Conservation (phyloP, 2,797 vertebrate species). For the Anas bahamensis region DNA sequence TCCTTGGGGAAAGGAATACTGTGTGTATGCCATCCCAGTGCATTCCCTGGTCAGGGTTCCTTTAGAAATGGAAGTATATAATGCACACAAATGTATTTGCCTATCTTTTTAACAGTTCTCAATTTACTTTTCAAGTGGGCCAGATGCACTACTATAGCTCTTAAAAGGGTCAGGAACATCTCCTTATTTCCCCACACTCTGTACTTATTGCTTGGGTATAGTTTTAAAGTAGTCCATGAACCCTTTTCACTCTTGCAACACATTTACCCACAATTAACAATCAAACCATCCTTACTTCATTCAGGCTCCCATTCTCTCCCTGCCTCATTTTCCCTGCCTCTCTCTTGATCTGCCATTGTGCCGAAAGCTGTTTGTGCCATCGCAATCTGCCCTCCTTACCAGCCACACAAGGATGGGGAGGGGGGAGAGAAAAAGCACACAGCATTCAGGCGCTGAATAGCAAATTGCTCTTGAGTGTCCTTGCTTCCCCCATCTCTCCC, state of each 20-base stretch:
- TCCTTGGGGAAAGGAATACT: conserved; percentile 50
- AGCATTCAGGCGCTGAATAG: conserved; percentile 96
- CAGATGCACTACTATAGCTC: conserved; percentile 79
- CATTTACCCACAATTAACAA: conserved; percentile 97
- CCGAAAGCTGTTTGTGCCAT: conserved; percentile 93
- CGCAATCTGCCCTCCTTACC: conserved; percentile 88
- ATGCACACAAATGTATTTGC: conserved; percentile 74
- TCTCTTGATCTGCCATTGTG: conserved; percentile 89
- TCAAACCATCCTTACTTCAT: conserved; percentile 89
- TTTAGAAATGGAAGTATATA: conserved; percentile 70
- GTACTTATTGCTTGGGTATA: conserved; percentile 82
- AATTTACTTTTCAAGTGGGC: conserved; percentile 82
- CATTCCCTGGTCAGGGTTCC: conserved; percentile 45
- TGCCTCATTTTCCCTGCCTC: conserved; percentile 88
- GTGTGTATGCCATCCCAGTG: conserved; percentile 13
- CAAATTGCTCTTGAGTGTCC: conserved; percentile 99
- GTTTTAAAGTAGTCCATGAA: conserved; percentile 91
- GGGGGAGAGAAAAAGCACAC: conserved; percentile 84
- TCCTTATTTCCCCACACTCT: conserved; percentile 77
- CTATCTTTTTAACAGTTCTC: conserved; percentile 79
- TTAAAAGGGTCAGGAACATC: conserved; percentile 78
- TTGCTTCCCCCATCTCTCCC: conserved; percentile 86
- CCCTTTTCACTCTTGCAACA: conserved; percentile 88
- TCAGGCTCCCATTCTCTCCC: conserved; percentile 81
- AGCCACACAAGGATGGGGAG: conserved; percentile 82